Percentiles rank a stretch among this genome's conserved stretches.
These are phyloP conservation scores for Acanthosepion lycidas DNA, from an alignment of 2,888 invertebrate genomes.

Conservation along the genomic window DNA sequence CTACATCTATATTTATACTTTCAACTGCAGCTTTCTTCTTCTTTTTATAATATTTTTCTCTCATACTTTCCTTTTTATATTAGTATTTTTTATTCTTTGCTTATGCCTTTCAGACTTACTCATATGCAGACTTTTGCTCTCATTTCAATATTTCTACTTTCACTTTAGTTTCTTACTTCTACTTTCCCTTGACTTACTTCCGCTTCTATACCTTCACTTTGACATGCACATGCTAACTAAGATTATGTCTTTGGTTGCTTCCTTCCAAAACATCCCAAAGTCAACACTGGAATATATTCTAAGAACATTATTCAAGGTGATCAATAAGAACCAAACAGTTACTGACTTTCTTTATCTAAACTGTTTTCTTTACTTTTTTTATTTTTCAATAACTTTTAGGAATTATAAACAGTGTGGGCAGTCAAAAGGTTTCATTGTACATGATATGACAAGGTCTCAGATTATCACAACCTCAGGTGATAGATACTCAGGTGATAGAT, in stretches of 20 bases:
- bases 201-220: not conserved
- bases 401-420: conserved; percentile 4
- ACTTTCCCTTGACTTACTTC: not conserved
- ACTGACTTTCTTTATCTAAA: not conserved
- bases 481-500: not conserved
- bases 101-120: no score
- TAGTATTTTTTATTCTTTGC: no score
- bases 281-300: not conserved
- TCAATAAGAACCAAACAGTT: conserved; percentile 1
- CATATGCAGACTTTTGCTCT: no score
- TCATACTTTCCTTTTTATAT: no score
- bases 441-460: not conserved
- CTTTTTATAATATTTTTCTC: no score
- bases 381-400: conserved; percentile 4
- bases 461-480: conserved; percentile 17
- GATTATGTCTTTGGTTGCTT: not conserved
- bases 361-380: not conserved
- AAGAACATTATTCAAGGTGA: not conserved
- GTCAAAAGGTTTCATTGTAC: not conserved
- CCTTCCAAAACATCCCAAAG: not conserved
- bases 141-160: no score
- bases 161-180: not conserved
- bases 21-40: no score
- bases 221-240: not conserved
- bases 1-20: no score